Conservation (phyloP, 2,113 vertebrate genomes). For the Syrmaticus mikado region DNA sequence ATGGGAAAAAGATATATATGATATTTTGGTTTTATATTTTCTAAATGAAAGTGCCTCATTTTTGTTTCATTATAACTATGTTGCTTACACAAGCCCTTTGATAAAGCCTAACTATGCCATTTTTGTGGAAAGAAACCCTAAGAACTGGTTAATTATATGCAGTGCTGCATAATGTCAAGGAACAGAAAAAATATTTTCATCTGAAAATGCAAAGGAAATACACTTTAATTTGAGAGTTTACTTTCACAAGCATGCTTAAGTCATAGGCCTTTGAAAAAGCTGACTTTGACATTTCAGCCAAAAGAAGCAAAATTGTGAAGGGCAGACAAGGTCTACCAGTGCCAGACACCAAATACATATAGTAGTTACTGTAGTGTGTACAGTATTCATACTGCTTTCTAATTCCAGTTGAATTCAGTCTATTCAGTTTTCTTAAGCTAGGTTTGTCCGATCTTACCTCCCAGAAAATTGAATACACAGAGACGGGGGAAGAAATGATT, state of each 20-base stretch:
- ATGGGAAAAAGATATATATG: background rate
- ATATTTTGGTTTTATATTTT: background rate
- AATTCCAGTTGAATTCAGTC: slow-evolving; percentile 6
- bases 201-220: background rate
- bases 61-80: background rate
- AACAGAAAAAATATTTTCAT: background rate
- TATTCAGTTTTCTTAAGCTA: slow-evolving; percentile 14
- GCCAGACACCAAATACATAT: background rate
- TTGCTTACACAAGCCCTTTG: background rate
- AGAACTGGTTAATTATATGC: background rate
- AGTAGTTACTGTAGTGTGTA: background rate
- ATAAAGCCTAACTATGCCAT: background rate
- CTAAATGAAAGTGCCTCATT: background rate
- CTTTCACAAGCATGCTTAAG: background rate
- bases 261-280: background rate
- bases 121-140: background rate
- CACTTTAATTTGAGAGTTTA: background rate
- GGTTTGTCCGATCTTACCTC: background rate
- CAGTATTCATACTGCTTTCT: background rate
- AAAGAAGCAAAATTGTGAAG: background rate
- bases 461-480: background rate
- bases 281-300: slow-evolving; percentile 21
- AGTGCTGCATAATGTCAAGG: accelerated
- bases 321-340: background rate
- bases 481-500: background rate